Evolutionary conservation across 2,888 invertebrate genomes (phyloP).

Genomic region (Spisula solida): DNA sequence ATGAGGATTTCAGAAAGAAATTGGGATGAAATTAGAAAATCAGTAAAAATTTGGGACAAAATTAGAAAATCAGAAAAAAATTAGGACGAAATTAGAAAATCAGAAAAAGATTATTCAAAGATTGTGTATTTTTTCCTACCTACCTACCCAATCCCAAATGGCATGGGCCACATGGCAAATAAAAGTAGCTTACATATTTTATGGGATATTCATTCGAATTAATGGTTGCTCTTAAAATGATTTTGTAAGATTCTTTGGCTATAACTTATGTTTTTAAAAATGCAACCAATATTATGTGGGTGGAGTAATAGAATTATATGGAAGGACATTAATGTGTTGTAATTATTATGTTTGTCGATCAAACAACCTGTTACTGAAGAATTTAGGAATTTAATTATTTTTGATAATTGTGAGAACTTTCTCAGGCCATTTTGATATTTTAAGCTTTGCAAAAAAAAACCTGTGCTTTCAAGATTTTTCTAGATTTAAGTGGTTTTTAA

Average conservation of each 20-base stretch:
- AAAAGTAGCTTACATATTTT: background rate
- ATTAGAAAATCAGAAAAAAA: too few species aligned
- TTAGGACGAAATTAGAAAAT: too few species aligned
- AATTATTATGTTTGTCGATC: background rate
- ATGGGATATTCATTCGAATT: background rate
- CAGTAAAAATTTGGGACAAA: too few species aligned
- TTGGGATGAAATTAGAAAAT: too few species aligned
- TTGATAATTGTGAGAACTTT: background rate
- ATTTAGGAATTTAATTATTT: slow-evolving; percentile 1
- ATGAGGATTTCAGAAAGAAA: background rate
- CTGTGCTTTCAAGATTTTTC: too few species aligned
- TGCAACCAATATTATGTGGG: background rate
- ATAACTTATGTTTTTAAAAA: background rate
- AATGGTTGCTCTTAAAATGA: background rate
- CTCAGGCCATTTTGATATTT: background rate
- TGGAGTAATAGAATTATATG: background rate
- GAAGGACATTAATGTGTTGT: background rate
- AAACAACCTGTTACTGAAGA: background rate
- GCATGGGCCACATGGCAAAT: background rate
- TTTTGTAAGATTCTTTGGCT: background rate
- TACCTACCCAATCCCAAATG: too few species aligned
- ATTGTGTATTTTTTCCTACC: too few species aligned
- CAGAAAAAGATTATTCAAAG: too few species aligned
- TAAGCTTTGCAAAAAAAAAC: background rate
- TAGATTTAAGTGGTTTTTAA: too few species aligned